phyloP scores from a whole-genome alignment of 2,113 vertebrate genomes.

The Salminus brasiliensis region DNA sequence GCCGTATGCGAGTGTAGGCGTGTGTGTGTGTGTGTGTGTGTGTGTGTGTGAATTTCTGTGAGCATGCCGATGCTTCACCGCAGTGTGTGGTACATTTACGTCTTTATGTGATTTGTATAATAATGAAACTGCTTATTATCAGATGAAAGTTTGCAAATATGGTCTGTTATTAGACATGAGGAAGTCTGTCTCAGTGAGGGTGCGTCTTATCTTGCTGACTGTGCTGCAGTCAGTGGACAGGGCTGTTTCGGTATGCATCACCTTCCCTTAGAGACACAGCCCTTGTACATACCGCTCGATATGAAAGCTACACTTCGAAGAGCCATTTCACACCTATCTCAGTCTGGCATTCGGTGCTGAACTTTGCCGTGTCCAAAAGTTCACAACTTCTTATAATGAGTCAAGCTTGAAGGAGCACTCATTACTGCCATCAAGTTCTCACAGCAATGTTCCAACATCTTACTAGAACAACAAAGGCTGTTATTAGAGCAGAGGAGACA shows the following conservation, averaged over 20 bases:
- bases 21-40: background rate
- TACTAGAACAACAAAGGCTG: too few relatives aligned
- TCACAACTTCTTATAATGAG: too few relatives aligned
- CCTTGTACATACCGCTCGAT: background rate
- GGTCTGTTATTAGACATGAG: background rate
- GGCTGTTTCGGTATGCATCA: slow-evolving; percentile 21
- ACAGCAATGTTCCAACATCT: too few relatives aligned
- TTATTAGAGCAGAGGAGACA: too few relatives aligned
- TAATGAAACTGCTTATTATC: background rate
- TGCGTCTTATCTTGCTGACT: background rate
- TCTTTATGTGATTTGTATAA: too few relatives aligned
- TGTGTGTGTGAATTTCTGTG: background rate
- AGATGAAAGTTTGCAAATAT: background rate
- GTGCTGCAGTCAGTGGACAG: background rate
- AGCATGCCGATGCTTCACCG: background rate
- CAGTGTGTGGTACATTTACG: too few relatives aligned
- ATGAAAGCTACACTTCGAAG: background rate
- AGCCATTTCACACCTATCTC: background rate
- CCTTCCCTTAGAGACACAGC: background rate
- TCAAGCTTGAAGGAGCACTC: too few relatives aligned
- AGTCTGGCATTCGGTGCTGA: background rate
- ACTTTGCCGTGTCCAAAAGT: background rate
- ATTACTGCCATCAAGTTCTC: too few relatives aligned
- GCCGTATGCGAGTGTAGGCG: too few relatives aligned
- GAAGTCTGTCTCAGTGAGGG: background rate